Evolutionary conservation across 2,113 vertebrate genomes (phyloP), one percentile per base, ranked within the genome.

Genomic region (Microcebus griseorufus): DNA sequence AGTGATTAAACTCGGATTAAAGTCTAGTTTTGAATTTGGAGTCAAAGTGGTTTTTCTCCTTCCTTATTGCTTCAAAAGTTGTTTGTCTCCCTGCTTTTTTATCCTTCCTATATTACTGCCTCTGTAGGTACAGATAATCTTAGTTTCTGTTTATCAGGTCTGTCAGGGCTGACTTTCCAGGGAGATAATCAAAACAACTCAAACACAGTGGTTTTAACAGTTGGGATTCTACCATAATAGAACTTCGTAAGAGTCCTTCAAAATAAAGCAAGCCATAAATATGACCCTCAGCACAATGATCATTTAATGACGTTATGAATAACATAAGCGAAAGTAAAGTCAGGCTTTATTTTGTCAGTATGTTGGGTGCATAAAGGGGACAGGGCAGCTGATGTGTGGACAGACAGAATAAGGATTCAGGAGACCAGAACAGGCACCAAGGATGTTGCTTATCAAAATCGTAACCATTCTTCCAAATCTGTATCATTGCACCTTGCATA

Each of bases 21-120:
- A 92, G 76, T 80, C 67, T 84, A 32, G 29, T 72, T 91, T 88
- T 53, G 87, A 85, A 78, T 93, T 90, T 95, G 93, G 93, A 93
- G 58, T 90, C 89, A 69, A 42, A 70, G 55, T 92, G 80, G 45
- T 70, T 95, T 95, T 95, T 83, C 84, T 94, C 58, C 80, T 75
- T 70, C 90, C n/a, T 92, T 53, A 9, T 37, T 76, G 42, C 60
- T 67, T 88, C 42, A 39, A 32, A 83, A 83, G 75, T n/a, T 93
- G 80, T 94, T 90, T 95, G 72, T 81, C 51, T 79, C 37, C 32
- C 60, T 82, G 58, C 75, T 82, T 55, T 55, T 55, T 55, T 55
- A 39, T 39, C 16, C 60, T 60, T 39, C 45, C 34, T 51, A 6
- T 23, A 60, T 79, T 27, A 29, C 45, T 82, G 83, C 82, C 60